Base-by-base conservation (phyloP, 2,113 vertebrate species). In the Hypomesus transpacificus region DNA sequence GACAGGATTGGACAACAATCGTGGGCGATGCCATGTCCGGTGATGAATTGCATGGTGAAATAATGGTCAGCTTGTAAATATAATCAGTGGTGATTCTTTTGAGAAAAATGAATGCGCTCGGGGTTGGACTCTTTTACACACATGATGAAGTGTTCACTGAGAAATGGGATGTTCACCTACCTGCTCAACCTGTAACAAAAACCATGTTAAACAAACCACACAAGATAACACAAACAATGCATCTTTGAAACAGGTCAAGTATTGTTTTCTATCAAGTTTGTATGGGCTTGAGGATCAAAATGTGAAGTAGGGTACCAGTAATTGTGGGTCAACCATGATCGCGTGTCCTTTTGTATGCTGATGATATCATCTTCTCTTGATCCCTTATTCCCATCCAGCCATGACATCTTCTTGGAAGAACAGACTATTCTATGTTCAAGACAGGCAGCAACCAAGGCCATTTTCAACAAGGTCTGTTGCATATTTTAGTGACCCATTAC, bases 131-230 rank as follows among this genome's bases (percentile, higher is more conserved):
- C 13, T 39, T 9, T 26, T 63, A 24, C 71, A 79, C 52, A 70
- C 14, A 5, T 24, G 20, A 70, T 64, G 59, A 57, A 52, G 57
- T 22, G 20, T n/a, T 63, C 18, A 64, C 28, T 66, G 62, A 65
- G 70, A 74, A 79, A 57, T 76, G 76, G 77, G 75, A 73, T 26
- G 68, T 76, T 69, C 71, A 91, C 90, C 89, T 89, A 91, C 91
- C 92, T 90, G 82, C 66, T 81, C 63, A 63, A 56, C 73, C 86
- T 90, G 85, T 75, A 73, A 83, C 72, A 83, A 71, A 87, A 85
- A 3, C 20, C 14, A 73, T 69, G 75, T 73, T 51, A 69, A 57
- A 81, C 72, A 17, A 75, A 59, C 81, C 60, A 74, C 18, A 69
- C 1, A 54, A 66, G 71, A 78, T 79, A 68, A 17, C 28, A 58